Conservation (phyloP, 2,113 vertebrate species). For the Hoplias malabaricus region DNA sequence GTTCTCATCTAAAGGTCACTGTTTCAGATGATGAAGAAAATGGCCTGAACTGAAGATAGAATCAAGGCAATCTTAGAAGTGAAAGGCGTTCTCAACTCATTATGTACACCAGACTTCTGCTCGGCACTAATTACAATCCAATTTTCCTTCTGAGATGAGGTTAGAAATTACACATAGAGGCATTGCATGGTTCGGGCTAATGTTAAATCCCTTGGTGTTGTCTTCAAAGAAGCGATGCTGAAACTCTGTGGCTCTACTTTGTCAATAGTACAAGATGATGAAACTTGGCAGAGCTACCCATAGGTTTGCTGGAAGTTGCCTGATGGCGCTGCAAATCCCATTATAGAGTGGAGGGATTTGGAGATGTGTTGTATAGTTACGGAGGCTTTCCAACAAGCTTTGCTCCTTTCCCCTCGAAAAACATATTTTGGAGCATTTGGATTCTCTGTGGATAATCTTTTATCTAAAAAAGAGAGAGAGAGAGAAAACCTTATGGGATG, state of each 20-base stretch:
- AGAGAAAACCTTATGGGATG: not conserved
- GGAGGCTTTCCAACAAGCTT: conserved; percentile 51
- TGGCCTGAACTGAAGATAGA: conserved; percentile 12
- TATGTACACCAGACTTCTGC: conserved; percentile 27
- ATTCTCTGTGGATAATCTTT: not conserved
- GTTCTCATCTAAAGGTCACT: not conserved
- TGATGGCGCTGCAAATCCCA: conserved; percentile 55
- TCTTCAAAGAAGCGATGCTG: not conserved
- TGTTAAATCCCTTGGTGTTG: conserved; percentile 15
- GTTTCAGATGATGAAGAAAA: conserved; percentile 29
- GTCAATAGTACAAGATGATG: conserved; percentile 14
- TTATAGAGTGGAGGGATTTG: conserved; percentile 41
- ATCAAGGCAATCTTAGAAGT: not conserved
- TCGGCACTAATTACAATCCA: conserved; percentile 37
- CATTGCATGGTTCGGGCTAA: not conserved
- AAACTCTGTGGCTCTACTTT: conserved; percentile 14
- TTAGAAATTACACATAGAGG: conserved; percentile 19
- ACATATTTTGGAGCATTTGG: not conserved
- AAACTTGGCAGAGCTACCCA: conserved; percentile 16
- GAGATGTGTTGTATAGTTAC: conserved; percentile 60
- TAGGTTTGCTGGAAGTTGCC: conserved; percentile 19
- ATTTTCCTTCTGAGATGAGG: conserved; percentile 19
- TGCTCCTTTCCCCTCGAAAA: conserved; percentile 8
- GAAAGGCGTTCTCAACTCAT: not conserved
- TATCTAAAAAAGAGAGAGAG: not conserved